phyloP scores from a whole-genome alignment of 1,140 invertebrate species.

The Laupala kohalensis region DNA sequence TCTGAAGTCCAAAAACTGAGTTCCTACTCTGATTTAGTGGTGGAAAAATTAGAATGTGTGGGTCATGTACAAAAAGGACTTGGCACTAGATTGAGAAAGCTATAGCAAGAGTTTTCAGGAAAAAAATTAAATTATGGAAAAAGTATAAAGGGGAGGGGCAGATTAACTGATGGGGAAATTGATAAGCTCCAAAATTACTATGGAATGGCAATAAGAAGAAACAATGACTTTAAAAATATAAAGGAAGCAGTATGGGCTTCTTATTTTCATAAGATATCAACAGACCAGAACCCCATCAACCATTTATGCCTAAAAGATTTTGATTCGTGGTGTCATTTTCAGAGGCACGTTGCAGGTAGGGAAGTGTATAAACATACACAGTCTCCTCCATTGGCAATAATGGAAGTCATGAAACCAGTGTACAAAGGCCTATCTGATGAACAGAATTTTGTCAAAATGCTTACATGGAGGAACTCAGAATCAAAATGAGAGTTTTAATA shows the following conservation, averaged over 20 bases:
- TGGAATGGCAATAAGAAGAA: slow-evolving; percentile 10
- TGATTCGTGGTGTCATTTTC: background rate
- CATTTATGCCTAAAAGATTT: background rate
- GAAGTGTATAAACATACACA: background rate
- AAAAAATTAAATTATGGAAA: background rate
- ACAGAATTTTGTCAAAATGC: slow-evolving; percentile 10
- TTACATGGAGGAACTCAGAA: slow-evolving; percentile 11
- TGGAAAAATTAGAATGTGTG: slow-evolving; percentile 15
- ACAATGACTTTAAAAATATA: slow-evolving; percentile 9
- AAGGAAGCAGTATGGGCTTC: slow-evolving; percentile 9
- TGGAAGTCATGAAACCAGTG: slow-evolving; percentile 14
- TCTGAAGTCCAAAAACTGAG: background rate
- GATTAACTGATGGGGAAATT: slow-evolving; percentile 10
- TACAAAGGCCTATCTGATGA: slow-evolving; percentile 4
- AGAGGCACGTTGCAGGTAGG: background rate
- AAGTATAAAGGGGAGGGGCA: background rate
- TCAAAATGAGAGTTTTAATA: slow-evolving; percentile 14
- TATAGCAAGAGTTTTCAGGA: background rate
- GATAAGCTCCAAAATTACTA: slow-evolving; percentile 14
- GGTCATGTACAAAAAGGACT: slow-evolving; percentile 16
- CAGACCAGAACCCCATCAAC: slow-evolving; percentile 16
- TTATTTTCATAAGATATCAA: slow-evolving; percentile 17
- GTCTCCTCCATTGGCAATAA: slow-evolving; percentile 4
- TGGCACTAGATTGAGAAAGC: slow-evolving; percentile 1
- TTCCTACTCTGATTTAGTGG: slow-evolving; percentile 6